Evolutionary conservation across 2,797 vertebrate species (phyloP), one percentile per base, ranked within the genome.

Genomic region (Spinus olivaceus): DNA sequence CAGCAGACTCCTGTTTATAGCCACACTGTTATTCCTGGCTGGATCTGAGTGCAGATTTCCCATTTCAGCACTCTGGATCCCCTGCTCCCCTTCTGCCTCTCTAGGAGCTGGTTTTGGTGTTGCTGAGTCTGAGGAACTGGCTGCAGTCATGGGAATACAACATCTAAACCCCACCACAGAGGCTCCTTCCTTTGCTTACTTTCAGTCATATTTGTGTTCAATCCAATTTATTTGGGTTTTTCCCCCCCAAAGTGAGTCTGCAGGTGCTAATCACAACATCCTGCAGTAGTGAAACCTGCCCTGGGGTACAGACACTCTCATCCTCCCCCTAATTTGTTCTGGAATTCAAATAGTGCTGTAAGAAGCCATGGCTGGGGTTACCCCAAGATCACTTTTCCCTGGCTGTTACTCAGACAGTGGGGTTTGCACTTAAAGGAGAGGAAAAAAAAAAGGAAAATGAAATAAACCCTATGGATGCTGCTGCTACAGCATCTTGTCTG

Each of bases 241-340:
- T 1, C 44, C 4, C 1, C 0, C 27, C 20, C 28, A 9, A 60
- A 72, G 25, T 2, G 65, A 78, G 61, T 4, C 35, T 71, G 47
- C 42, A 61, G 59, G 14, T 86, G 90, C 44, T 83, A 39, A 94
- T 81, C 81, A 66, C 74, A 87, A 35, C 51, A 7, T n/a, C 37
- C 49, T 71, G 72, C 41, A 47, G 77, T 65, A 51, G 84, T 65
- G 77, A 87, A 49, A 87, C 74, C 76, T 95, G 59, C 88, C 82
- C 47, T 14, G 10, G 89, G 69, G 47, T 76, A 63, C 67, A 83
- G 51, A 71, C 54, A 56, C 23, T 16, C 49, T 92, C n/a, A 54
- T 91, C 63, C 60, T 83, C 51, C 39, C 67, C n/a, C 30, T 81
- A 46, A 67, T 42, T 94, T 64, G 35, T 46, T 63, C 67, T 92